These are phyloP conservation scores for Eudyptes chrysolophus DNA, from an alignment of 2,113 vertebrate species.

Conservation along the genomic window DNA sequence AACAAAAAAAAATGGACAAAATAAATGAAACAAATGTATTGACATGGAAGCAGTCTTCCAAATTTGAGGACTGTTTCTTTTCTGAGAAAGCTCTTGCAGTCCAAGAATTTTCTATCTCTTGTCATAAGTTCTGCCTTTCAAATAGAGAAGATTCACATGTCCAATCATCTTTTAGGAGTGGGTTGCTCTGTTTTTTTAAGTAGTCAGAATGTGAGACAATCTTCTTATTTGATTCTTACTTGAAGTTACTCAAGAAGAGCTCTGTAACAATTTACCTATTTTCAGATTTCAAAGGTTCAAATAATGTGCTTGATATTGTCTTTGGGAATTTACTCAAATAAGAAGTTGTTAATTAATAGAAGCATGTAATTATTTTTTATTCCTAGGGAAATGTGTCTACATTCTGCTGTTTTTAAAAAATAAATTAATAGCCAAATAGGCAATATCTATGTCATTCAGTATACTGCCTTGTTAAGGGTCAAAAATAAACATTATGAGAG, in stretches of 20 bases:
- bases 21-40: not conserved
- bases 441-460: not conserved
- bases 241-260: not conserved
- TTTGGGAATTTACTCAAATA: not conserved
- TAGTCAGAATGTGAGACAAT: not conserved
- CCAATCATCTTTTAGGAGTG: not conserved
- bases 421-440: not conserved
- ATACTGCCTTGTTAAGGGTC: not conserved
- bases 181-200: not conserved
- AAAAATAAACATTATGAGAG: not conserved
- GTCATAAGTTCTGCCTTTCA: not conserved
- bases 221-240: not conserved
- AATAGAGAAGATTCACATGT: not conserved
- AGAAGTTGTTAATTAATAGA: not conserved
- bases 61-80: not conserved
- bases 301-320: not conserved
- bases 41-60: not conserved
- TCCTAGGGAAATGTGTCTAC: not conserved
- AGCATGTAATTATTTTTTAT: not conserved
- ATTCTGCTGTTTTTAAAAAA: not conserved
- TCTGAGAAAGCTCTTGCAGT: not conserved
- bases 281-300: not conserved
- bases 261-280: not conserved
- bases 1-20: not conserved
- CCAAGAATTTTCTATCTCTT: not conserved